These are phyloP conservation scores for Trichogramma evanescens DNA, from an alignment of 2,888 invertebrate species.

Conservation along the genomic window DNA sequence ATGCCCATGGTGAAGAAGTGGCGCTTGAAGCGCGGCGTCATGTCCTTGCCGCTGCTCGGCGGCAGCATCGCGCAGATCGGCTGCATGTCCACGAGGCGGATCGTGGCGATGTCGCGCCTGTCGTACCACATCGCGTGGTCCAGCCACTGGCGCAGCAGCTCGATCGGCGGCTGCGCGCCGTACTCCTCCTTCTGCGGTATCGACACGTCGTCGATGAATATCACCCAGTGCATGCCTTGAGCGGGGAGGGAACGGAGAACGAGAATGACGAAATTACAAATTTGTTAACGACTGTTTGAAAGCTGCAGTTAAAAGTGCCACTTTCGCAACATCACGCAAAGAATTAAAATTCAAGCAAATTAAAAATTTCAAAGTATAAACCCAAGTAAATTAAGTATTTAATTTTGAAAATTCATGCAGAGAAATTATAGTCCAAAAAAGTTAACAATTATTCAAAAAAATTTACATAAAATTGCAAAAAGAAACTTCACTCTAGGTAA, in stretches of 20 bases:
- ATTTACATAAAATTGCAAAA: no score
- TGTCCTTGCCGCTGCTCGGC: slow-evolving; percentile 73
- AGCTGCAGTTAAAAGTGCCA: neutral
- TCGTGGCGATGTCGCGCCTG: slow-evolving; percentile 67
- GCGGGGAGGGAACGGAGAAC: no score
- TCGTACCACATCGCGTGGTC: slow-evolving; percentile 90
- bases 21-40: slow-evolving; percentile 73
- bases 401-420: neutral
- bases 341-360: neutral
- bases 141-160: slow-evolving; percentile 81
- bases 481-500: no score
- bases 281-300: neutral
- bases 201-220: slow-evolving; percentile 92
- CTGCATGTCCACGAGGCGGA: slow-evolving; percentile 78
- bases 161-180: slow-evolving; percentile 92
- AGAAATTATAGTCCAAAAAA: no score
- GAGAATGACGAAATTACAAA: neutral
- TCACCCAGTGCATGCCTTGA: slow-evolving; percentile 70
- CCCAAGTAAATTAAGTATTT: neutral
- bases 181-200: slow-evolving; percentile 86
- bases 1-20: slow-evolving; percentile 82
- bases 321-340: neutral
- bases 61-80: slow-evolving; percentile 84
- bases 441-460: no score
- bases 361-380: neutral